phyloP scores from a whole-genome alignment of 2,888 invertebrate genomes.

The Melolontha melolontha region DNA sequence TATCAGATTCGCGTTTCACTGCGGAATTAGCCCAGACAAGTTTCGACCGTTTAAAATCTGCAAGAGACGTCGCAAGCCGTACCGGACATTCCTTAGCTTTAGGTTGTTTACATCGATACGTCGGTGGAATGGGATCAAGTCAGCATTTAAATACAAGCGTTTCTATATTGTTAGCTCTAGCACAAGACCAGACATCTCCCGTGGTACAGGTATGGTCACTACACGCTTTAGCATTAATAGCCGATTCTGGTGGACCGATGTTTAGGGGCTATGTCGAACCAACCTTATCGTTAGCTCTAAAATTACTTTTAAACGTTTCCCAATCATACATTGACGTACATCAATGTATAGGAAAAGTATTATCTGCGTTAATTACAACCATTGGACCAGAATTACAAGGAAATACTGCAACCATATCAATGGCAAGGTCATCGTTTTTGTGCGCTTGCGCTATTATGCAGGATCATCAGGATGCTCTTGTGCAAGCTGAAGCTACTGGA shows the following conservation, averaged over 20 bases:
- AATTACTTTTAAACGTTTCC: constrained; percentile 89
- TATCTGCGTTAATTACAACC: constrained; percentile 96
- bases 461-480: constrained; percentile 89
- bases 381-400: constrained; percentile 98
- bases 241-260: constrained; percentile 99
- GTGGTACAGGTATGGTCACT: constrained; percentile 99
- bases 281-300: constrained; percentile 89
- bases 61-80: constrained; percentile 87
- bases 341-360: constrained; percentile 91
- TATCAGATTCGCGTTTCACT: constrained; percentile 87
- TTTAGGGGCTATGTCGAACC: constrained; percentile 98
- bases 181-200: constrained; percentile 92
- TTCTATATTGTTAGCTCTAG: constrained; percentile 91
- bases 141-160: constrained; percentile 95
- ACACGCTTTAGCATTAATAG: constrained; percentile 94
- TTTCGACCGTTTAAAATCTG: constrained; percentile 88
- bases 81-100: constrained; percentile 91
- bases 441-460: constrained; percentile 95
- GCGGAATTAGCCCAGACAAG: constrained; percentile 91
- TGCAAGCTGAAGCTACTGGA: constrained; percentile 95
- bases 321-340: constrained; percentile 92
- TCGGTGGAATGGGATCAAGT: constrained; percentile 95
- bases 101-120: constrained; percentile 95
- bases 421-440: constrained; percentile 85
- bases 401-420: constrained; percentile 78